A percentile compares a stretch with the other conserved stretches of the same genome.
phyloP scores from a whole-genome alignment of 2,113 vertebrate genomes.

The Cyanoderma ruficeps region DNA sequence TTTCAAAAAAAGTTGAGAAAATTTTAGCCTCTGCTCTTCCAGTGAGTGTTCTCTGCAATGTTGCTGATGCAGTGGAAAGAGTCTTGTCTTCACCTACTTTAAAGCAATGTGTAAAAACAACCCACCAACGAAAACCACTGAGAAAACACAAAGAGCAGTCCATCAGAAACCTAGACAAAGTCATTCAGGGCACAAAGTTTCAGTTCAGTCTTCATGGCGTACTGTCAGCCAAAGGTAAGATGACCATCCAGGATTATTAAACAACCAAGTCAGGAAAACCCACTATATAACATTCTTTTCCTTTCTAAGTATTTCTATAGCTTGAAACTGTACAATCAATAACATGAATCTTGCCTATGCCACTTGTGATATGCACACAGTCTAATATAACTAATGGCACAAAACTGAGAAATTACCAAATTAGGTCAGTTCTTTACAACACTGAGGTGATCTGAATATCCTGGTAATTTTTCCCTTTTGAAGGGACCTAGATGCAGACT shows the following conservation, averaged over 20 bases:
- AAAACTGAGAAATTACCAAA: not conserved
- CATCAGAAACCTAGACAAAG: not conserved
- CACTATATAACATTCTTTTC: not conserved
- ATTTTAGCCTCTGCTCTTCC: not conserved
- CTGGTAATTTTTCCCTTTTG: not conserved
- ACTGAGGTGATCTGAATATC: not conserved
- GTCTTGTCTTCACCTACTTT: not conserved
- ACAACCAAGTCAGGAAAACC: not conserved
- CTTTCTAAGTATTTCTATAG: not conserved
- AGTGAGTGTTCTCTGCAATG: not conserved
- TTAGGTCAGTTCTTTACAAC: not conserved
- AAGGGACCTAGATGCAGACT: not conserved
- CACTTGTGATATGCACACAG: not conserved
- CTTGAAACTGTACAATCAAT: accelerated
- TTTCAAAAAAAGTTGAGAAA: not conserved
- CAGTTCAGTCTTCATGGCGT: not conserved
- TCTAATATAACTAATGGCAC: not conserved
- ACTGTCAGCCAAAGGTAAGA: not conserved
- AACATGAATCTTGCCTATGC: not conserved
- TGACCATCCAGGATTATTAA: not conserved
- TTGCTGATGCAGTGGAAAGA: not conserved
- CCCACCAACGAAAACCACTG: not conserved
- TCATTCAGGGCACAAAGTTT: not conserved
- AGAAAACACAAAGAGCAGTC: not conserved
- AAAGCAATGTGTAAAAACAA: not conserved